phyloP scores from a whole-genome alignment of 2,888 invertebrate species.

The Phanerotoma sp. region DNA sequence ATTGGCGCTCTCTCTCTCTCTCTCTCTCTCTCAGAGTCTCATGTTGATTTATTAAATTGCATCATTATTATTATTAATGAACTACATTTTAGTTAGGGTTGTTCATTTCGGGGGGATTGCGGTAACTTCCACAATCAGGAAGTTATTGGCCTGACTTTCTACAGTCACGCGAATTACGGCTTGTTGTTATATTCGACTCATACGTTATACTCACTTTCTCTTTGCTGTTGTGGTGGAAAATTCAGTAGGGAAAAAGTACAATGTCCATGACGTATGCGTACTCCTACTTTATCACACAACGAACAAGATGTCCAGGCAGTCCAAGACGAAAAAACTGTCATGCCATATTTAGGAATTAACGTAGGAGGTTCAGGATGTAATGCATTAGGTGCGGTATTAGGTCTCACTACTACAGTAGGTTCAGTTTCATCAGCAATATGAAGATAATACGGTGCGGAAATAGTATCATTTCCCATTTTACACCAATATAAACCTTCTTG shows the following conservation, averaged over 20 bases:
- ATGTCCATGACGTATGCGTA: conserved; percentile 63
- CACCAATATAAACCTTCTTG: conserved; percentile 65
- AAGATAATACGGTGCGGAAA: conserved; percentile 59
- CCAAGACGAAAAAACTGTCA: conserved; percentile 64
- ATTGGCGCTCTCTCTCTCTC: too few relatives aligned
- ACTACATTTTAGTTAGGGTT: too few relatives aligned
- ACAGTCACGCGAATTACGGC: too few relatives aligned
- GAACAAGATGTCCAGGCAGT: conserved; percentile 68
- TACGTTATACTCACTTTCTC: conserved; percentile 22
- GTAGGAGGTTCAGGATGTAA: conserved; percentile 49
- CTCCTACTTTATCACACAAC: conserved; percentile 63
- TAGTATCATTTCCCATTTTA: conserved; percentile 56
- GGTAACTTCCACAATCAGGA: too few relatives aligned
- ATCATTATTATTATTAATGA: too few relatives aligned
- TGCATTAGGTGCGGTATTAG: conserved; percentile 41
- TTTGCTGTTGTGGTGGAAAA: conserved; percentile 3
- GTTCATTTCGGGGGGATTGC: too few relatives aligned
- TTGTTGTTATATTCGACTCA: too few relatives aligned
- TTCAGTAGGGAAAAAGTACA: conserved; percentile 58
- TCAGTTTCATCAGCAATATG: conserved; percentile 60
- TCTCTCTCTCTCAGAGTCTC: too few relatives aligned
- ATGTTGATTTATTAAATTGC: too few relatives aligned
- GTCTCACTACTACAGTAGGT: conserved; percentile 50
- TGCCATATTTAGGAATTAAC: conserved; percentile 42
- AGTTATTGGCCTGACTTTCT: too few relatives aligned